phyloP scores from a whole-genome alignment of 2,113 vertebrate genomes.

The Sceloporus undulatus region DNA sequence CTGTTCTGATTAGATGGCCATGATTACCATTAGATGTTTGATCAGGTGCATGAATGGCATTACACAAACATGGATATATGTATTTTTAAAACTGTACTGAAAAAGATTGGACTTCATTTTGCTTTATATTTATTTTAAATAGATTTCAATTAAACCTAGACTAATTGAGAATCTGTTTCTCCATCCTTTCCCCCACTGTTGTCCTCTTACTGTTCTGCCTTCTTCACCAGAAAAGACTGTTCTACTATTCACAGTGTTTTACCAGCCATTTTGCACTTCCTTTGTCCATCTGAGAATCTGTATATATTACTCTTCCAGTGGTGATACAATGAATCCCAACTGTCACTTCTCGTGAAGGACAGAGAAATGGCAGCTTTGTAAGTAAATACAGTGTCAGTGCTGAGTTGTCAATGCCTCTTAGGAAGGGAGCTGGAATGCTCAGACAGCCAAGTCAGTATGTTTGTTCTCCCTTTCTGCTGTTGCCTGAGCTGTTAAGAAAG shows the following conservation, averaged over 20 bases:
- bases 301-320: neutral
- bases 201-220: slow-evolving; percentile 1
- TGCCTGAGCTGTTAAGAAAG: neutral
- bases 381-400: neutral
- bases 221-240: neutral
- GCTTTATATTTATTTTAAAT: slow-evolving; percentile 49
- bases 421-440: neutral
- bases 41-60: neutral
- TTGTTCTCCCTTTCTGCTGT: neutral
- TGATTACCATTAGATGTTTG: neutral
- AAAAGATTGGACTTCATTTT: slow-evolving; percentile 33
- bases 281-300: neutral
- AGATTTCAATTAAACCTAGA: slow-evolving; percentile 23
- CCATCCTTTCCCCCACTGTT: neutral
- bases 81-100: neutral
- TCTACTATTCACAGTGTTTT: neutral
- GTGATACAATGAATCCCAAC: neutral
- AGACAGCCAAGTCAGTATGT: neutral
- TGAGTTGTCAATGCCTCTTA: neutral
- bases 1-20: accelerated
- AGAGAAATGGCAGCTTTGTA: slow-evolving; percentile 8
- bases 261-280: slow-evolving; percentile 10
- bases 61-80: neutral
- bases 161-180: slow-evolving; percentile 5
- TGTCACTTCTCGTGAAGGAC: neutral